These are phyloP conservation scores for Caretta caretta DNA, from an alignment of 2,113 vertebrate genomes.

Conservation along the genomic window DNA sequence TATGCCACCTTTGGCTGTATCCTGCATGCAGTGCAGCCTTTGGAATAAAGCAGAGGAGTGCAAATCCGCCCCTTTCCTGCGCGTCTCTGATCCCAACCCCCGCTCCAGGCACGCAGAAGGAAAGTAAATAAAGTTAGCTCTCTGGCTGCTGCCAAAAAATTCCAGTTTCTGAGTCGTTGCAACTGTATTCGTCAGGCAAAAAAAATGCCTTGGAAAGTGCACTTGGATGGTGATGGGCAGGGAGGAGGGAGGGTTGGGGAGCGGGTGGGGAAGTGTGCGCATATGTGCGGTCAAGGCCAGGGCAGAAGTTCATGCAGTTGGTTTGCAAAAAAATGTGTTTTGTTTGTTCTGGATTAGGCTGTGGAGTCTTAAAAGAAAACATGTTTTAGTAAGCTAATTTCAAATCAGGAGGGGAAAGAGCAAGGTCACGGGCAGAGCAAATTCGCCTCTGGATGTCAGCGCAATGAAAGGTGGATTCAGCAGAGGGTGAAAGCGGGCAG, in stretches of 20 bases:
- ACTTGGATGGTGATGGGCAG: conserved; percentile 32
- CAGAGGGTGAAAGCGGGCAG: neutral
- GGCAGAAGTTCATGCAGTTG: conserved; percentile 73
- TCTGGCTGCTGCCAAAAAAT: conserved; percentile 13
- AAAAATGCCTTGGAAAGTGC: conserved; percentile 66
- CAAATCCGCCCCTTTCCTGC: conserved; percentile 9
- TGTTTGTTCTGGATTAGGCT: conserved; percentile 75
- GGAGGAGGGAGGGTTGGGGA: neutral
- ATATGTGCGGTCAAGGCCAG: conserved; percentile 64
- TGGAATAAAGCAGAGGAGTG: neutral
- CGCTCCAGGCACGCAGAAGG: conserved; percentile 20
- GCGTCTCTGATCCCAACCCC: neutral
- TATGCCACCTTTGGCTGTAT: conserved; percentile 16
- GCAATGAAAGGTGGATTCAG: conserved; percentile 26
- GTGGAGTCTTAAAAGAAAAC: conserved; percentile 72
- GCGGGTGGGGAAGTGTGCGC: neutral
- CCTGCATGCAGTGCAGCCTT: neutral
- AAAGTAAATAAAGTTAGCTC: conserved; percentile 55
- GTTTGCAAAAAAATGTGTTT: conserved; percentile 69
- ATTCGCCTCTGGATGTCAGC: conserved; percentile 55
- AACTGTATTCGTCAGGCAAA: conserved; percentile 64
- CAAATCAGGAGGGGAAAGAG: conserved; percentile 48
- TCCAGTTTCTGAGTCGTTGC: conserved; percentile 55
- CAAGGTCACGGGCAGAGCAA: conserved; percentile 61
- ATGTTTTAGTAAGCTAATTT: conserved; percentile 76